phyloP scores from a whole-genome alignment of 2,113 vertebrate species.

The Spea bombifrons region DNA sequence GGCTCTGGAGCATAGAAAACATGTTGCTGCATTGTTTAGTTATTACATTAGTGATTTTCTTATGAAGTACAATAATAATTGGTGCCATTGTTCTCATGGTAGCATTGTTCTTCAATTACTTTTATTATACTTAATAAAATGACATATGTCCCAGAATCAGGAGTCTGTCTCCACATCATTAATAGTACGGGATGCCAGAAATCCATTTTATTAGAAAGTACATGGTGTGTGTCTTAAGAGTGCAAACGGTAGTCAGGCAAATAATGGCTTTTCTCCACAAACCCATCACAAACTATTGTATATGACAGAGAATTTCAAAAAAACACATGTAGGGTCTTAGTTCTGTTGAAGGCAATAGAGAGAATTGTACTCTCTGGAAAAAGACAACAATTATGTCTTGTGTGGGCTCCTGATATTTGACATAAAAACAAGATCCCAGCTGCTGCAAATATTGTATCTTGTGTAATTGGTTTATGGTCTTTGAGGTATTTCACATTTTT shows the following conservation, averaged over 20 bases:
- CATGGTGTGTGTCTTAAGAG: background rate
- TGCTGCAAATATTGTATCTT: slow-evolving; percentile 41
- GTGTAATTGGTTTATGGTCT: slow-evolving; percentile 43
- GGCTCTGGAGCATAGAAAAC: too few species aligned
- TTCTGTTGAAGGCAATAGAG: slow-evolving; percentile 1
- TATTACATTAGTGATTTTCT: background rate
- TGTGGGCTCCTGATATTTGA: background rate
- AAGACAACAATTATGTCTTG: slow-evolving; percentile 24
- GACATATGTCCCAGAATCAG: background rate
- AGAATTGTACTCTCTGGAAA: slow-evolving; percentile 1
- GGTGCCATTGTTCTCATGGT: background rate
- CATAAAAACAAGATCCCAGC: slow-evolving; percentile 23
- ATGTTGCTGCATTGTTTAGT: too few species aligned
- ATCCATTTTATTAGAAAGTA: background rate
- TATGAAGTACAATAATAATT: background rate
- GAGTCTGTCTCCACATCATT: background rate
- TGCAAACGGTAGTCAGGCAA: slow-evolving; percentile 8
- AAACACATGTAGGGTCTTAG: slow-evolving; percentile 9
- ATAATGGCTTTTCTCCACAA: slow-evolving; percentile 5
- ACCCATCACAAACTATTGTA: slow-evolving; percentile 10
- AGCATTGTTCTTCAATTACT: background rate
- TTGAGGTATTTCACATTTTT: slow-evolving; percentile 39
- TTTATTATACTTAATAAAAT: too few species aligned
- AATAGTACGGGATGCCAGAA: background rate
- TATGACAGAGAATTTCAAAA: slow-evolving; percentile 1